phyloP scores from a whole-genome alignment of 2,888 invertebrate species.

The Lasioglossum leucozonium region DNA sequence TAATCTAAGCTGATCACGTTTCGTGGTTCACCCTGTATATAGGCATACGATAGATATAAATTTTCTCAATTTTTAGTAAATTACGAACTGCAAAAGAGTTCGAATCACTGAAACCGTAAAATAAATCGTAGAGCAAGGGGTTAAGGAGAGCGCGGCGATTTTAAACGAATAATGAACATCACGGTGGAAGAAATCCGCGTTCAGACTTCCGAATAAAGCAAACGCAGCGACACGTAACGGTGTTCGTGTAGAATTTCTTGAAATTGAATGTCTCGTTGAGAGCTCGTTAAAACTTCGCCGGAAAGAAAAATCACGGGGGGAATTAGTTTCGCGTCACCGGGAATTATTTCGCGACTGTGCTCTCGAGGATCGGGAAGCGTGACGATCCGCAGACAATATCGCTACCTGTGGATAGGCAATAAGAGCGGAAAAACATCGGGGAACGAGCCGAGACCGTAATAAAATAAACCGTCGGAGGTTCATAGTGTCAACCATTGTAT shows the following conservation, averaged over 20 bases:
- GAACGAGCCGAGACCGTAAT: constrained; percentile 60
- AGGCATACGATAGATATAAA: no score
- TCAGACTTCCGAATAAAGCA: not conserved
- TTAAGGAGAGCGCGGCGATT: no score
- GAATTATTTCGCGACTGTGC: constrained; percentile 17
- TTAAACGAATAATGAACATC: not conserved
- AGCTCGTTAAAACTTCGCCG: not conserved
- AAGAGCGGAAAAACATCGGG: constrained; percentile 46
- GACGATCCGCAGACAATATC: constrained; percentile 41
- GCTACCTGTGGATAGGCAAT: constrained; percentile 53
- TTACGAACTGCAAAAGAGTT: no score
- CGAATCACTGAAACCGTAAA: no score
- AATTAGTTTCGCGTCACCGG: constrained; percentile 31
- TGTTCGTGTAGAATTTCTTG: not conserved
- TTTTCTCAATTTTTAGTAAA: no score
- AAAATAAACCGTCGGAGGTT: constrained; percentile 68
- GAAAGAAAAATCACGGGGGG: constrained; percentile 21
- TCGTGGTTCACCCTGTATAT: no score
- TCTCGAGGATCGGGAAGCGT: constrained; percentile 26
- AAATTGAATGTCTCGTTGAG: not conserved
- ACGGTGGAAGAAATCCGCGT: not conserved
- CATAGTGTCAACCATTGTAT: constrained; percentile 73
- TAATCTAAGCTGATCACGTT: no score
- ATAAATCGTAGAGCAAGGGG: no score
- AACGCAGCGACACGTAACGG: not conserved